A percentile compares a stretch with the other conserved stretches of the same genome.
Evolutionary conservation across 2,113 vertebrate species (phyloP).

Genomic region (Nipponia nippon): DNA sequence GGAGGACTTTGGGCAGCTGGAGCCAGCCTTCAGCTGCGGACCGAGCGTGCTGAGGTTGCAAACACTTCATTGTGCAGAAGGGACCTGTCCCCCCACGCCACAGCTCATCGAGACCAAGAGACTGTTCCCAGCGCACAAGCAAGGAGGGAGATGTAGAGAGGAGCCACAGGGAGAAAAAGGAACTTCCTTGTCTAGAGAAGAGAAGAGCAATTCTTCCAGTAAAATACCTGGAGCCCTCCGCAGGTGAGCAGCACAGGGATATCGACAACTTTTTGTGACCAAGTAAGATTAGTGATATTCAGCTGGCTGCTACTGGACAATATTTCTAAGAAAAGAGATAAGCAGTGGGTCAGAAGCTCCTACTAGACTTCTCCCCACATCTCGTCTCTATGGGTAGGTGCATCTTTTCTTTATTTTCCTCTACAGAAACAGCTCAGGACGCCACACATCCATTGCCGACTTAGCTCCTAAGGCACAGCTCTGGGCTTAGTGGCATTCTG

Average conservation of each 20-base stretch:
- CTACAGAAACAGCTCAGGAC: neutral
- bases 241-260: neutral
- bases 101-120: neutral
- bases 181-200: neutral
- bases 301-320: neutral
- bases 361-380: neutral
- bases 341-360: neutral
- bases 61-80: neutral
- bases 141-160: neutral
- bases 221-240: neutral
- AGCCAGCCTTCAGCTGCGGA: neutral
- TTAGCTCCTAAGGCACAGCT: fast-evolving
- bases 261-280: too few species aligned
- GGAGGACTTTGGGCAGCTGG: neutral
- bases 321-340: neutral
- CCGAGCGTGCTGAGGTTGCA: neutral
- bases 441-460: neutral
- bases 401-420: neutral
- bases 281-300: neutral
- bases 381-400: neutral
- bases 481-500: neutral
- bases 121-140: neutral
- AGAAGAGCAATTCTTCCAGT: neutral
- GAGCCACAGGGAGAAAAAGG: neutral
- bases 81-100: fast-evolving